phyloP scores from a whole-genome alignment of 2,113 vertebrate genomes.

The Sinocyclocheilus anshuiensis region DNA sequence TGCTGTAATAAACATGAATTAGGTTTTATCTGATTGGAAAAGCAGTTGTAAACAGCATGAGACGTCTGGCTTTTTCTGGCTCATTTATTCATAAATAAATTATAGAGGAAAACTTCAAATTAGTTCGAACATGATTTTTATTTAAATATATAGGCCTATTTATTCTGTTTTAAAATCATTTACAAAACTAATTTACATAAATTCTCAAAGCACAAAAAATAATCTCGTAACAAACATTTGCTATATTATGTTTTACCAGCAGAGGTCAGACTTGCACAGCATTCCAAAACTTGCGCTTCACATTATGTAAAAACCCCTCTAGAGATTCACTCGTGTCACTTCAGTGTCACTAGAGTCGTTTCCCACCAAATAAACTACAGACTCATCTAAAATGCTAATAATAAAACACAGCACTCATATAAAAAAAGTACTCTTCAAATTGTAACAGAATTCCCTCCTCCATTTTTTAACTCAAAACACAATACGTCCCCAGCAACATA shows the following conservation, averaged over 20 bases:
- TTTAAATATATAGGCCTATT: no score
- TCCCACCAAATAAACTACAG: background rate
- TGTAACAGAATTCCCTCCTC: background rate
- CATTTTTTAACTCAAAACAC: background rate
- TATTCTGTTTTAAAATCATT: no score
- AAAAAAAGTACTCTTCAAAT: constrained; percentile 5
- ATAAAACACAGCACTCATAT: background rate
- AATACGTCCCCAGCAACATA: background rate
- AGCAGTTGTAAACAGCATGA: no score
- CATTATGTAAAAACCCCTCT: background rate
- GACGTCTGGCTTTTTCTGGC: no score
- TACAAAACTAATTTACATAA: no score
- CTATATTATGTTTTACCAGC: constrained; percentile 21
- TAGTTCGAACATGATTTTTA: no score
- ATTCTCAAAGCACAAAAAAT: background rate
- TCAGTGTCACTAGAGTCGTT: background rate
- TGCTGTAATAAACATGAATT: no score
- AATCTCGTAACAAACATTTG: background rate
- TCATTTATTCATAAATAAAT: no score
- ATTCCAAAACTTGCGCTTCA: background rate
- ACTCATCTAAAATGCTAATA: background rate
- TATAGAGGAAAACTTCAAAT: no score
- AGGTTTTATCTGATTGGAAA: no score
- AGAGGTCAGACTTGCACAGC: constrained; percentile 48
- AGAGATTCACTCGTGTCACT: background rate